Evolutionary conservation across 2,888 invertebrate species (phyloP).

Genomic region (Junonia oenone): DNA sequence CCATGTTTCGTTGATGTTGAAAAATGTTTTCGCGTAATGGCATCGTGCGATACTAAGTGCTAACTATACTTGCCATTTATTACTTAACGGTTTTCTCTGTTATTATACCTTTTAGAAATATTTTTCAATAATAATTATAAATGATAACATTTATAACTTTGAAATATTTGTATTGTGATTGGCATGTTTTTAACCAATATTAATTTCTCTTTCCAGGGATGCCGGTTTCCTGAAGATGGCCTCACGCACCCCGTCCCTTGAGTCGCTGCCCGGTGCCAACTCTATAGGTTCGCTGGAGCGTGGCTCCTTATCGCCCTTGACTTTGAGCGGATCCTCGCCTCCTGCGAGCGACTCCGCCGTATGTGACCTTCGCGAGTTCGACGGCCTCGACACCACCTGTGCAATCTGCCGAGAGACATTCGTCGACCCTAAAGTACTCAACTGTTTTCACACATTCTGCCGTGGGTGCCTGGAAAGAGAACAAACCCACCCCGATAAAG

Average conservation of each 20-base stretch:
- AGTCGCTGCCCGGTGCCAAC: slow-evolving; percentile 94
- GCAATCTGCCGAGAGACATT: slow-evolving; percentile 87
- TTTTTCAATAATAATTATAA: background rate
- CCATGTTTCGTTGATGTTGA: slow-evolving; percentile 22
- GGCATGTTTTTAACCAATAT: slow-evolving; percentile 27
- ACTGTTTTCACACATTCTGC: slow-evolving; percentile 92
- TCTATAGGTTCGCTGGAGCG: slow-evolving; percentile 94
- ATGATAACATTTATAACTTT: too few relatives aligned
- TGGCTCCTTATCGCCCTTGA: slow-evolving; percentile 89
- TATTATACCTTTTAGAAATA: background rate
- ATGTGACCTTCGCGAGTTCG: slow-evolving; percentile 84
- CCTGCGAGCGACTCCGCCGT: slow-evolving; percentile 91
- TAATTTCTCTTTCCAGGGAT: slow-evolving; percentile 84
- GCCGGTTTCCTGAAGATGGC: slow-evolving; percentile 95
- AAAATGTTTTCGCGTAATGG: slow-evolving; percentile 10
- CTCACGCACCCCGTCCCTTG: slow-evolving; percentile 94
- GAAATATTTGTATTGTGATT: too few relatives aligned
- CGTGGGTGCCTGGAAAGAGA: slow-evolving; percentile 88
- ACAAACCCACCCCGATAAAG: slow-evolving; percentile 83
- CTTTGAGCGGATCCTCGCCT: slow-evolving; percentile 92
- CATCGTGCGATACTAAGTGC: slow-evolving; percentile 3
- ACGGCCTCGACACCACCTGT: slow-evolving; percentile 82
- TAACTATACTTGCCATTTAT: slow-evolving; percentile 4
- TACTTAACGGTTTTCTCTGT: background rate
- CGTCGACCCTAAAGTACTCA: slow-evolving; percentile 86